These are phyloP conservation scores for Boulengeromyrus knoepffleri DNA, from an alignment of 2,113 vertebrate species.

Conservation along the genomic window DNA sequence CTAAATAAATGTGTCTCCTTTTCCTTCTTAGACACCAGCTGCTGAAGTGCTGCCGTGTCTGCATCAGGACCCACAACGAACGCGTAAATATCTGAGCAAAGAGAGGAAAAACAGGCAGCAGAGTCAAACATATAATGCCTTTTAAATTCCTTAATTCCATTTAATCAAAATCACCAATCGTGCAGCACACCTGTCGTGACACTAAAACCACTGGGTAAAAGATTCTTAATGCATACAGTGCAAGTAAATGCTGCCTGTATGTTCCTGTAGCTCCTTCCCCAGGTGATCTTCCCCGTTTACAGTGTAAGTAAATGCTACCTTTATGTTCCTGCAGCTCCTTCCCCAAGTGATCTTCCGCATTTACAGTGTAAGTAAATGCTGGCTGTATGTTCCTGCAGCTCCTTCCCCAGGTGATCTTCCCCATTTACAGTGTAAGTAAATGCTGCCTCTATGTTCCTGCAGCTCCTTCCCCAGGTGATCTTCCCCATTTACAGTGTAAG, in stretches of 20 bases:
- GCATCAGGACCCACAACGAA: slow-evolving; percentile 50
- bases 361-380: too few species aligned
- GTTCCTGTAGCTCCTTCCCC: slow-evolving; percentile 39
- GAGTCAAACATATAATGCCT: not conserved
- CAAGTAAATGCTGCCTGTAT: not conserved
- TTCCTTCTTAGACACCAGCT: slow-evolving; percentile 34
- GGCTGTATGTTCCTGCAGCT: too few species aligned
- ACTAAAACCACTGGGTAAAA: not conserved
- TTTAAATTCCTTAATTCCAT: not conserved
- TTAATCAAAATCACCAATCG: not conserved
- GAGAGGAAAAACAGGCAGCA: not conserved
- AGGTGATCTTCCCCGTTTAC: slow-evolving; percentile 33
- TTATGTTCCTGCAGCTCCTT: too few species aligned
- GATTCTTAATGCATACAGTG: not conserved
- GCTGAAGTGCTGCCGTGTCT: slow-evolving; percentile 32
- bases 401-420: too few species aligned
- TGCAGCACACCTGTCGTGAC: not conserved
- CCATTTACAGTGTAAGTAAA: not conserved
- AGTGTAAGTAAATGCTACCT: too few species aligned
- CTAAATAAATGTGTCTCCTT: slow-evolving; percentile 46
- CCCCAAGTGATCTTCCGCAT: too few species aligned
- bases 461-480: too few species aligned
- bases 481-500: too few species aligned
- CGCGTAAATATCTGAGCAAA: slow-evolving; percentile 56
- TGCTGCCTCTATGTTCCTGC: not conserved